Evolutionary conservation across 2,113 vertebrate species (phyloP).

Genomic region (Ciconia stormi): DNA sequence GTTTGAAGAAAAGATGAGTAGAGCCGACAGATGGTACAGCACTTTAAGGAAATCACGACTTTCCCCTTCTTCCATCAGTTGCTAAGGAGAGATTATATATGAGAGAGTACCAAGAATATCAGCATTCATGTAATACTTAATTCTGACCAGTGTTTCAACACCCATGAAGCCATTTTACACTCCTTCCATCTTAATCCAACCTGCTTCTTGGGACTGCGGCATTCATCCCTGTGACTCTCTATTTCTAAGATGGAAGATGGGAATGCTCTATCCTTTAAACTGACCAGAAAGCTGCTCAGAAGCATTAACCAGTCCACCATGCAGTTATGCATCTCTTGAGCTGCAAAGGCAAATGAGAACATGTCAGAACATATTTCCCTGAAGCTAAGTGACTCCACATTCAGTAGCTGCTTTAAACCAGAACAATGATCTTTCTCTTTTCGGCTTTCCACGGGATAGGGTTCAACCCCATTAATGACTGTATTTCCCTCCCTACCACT

Average conservation of each 20-base stretch:
- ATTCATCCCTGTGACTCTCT: neutral
- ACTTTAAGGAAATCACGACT: slow-evolving; percentile 51
- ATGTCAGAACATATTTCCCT: neutral
- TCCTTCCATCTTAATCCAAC: neutral
- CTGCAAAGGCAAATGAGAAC: neutral
- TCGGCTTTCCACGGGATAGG: neutral
- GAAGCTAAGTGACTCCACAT: neutral
- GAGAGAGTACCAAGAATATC: neutral
- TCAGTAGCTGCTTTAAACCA: neutral
- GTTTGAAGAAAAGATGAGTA: neutral
- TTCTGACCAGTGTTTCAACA: neutral
- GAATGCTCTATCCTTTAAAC: neutral
- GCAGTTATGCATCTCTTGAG: neutral
- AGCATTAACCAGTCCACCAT: neutral
- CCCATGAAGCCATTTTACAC: neutral
- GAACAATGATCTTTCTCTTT: neutral
- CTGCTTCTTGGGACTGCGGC: neutral
- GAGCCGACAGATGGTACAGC: slow-evolving; percentile 43
- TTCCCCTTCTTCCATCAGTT: slow-evolving; percentile 31
- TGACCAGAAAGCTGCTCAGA: neutral
- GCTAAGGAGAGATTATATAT: slow-evolving; percentile 26
- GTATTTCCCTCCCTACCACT: neutral
- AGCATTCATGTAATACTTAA: neutral
- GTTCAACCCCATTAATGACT: neutral
- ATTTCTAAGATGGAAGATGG: neutral